A percentile compares a stretch with the other conserved stretches of the same genome.
Conservation (phyloP, 2,113 vertebrate species). For the Pungitius pungitius region DNA sequence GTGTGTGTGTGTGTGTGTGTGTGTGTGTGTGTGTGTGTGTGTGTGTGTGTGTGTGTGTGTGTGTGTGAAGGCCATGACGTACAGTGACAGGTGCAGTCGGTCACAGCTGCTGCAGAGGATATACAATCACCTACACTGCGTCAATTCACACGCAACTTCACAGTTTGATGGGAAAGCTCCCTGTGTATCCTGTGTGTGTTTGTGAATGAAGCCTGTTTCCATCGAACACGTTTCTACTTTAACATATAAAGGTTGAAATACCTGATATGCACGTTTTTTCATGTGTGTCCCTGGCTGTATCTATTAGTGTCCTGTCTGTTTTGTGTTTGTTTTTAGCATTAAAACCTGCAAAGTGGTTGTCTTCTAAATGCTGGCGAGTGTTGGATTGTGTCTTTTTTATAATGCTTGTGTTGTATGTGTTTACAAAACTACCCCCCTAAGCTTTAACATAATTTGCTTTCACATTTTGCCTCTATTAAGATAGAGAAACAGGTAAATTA, state of each 20-base stretch:
- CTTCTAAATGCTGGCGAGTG: not conserved
- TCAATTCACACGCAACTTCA: constrained; percentile 22
- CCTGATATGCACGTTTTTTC: constrained; percentile 2
- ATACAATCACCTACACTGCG: constrained; percentile 45
- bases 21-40: constrained; percentile 31
- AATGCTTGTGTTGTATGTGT: not conserved
- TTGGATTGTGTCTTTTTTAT: not conserved
- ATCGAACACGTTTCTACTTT: constrained; percentile 25
- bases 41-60: constrained; percentile 21
- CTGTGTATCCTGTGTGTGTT: not conserved
- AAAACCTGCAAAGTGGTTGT: not conserved
- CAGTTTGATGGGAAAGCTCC: not conserved
- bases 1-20: not conserved
- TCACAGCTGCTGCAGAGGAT: constrained; percentile 59
- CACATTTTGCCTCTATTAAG: not conserved
- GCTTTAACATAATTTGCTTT: not conserved
- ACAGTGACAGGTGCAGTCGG: constrained; percentile 60
- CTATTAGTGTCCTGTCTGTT: not conserved
- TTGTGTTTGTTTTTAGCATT: constrained; percentile 1
- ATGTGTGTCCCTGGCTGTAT: not conserved
- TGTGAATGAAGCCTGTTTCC: constrained; percentile 24
- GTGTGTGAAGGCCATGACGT: constrained; percentile 23
- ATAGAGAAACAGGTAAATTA: not conserved
- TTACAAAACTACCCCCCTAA: not conserved
- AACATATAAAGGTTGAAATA: constrained; percentile 6